These are phyloP conservation scores for Drosophila orosa DNA, from an alignment of 1,140 invertebrate genomes.

Conservation along the genomic window DNA sequence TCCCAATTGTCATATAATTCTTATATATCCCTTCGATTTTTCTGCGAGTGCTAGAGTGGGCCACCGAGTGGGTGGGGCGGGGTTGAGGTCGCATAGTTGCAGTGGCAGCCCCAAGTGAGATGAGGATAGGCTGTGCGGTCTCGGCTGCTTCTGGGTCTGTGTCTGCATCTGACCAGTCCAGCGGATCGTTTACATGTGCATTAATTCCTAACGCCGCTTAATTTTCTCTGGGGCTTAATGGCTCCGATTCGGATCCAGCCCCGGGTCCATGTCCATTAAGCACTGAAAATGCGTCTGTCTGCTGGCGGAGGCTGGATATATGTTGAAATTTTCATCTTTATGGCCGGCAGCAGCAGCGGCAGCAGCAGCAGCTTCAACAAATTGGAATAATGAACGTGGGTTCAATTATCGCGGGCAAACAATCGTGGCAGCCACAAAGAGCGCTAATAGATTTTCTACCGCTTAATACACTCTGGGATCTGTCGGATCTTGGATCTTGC, in stretches of 20 bases:
- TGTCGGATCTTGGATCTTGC: conserved; percentile 20
- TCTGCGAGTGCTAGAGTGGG: not conserved
- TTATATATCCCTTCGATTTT: not conserved
- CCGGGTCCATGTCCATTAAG: conserved; percentile 58
- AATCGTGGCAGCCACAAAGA: conserved; percentile 68
- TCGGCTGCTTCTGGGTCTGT: conserved; percentile 15
- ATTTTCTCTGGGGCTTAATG: conserved; percentile 58
- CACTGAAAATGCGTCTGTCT: conserved; percentile 56
- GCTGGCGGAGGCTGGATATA: conserved; percentile 29
- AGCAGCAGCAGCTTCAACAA: conserved; percentile 34
- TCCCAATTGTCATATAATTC: not conserved
- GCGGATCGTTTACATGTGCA: conserved; percentile 66
- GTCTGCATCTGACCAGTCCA: conserved; percentile 31
- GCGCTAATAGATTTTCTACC: conserved; percentile 82
- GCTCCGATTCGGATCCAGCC: conserved; percentile 27
- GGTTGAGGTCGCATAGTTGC: conserved; percentile 45
- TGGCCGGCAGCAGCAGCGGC: conserved; percentile 34
- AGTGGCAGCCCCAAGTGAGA: conserved; percentile 20
- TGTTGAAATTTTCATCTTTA: conserved; percentile 46
- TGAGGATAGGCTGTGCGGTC: conserved; percentile 30
- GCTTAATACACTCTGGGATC: conserved; percentile 13
- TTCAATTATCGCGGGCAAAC: conserved; percentile 80
- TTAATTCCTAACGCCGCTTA: conserved; percentile 81
- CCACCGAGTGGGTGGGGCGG: conserved; percentile 21
- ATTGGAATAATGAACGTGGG: conserved; percentile 81